Evolutionary conservation across 2,113 vertebrate genomes (phyloP).

Genomic region (Apaloderma vittatum): DNA sequence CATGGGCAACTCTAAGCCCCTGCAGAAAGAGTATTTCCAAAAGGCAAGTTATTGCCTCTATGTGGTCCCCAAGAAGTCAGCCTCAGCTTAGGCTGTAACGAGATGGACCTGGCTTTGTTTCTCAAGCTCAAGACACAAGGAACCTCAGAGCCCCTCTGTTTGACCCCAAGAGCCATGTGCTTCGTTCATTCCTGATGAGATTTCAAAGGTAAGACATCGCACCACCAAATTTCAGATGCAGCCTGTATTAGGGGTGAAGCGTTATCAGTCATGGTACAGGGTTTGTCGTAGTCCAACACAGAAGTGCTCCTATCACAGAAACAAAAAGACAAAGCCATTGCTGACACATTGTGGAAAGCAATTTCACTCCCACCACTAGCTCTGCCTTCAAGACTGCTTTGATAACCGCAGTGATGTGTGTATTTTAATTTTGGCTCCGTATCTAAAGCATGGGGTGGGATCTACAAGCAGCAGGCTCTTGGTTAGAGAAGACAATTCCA

Average conservation of each 20-base stretch:
- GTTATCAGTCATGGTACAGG: rapidly evolving
- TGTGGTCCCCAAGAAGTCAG: background rate
- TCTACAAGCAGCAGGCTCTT: background rate
- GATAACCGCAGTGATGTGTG: rapidly evolving
- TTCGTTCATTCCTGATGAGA: rapidly evolving
- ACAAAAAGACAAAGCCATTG: background rate
- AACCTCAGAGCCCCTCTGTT: background rate
- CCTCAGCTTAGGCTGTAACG: background rate
- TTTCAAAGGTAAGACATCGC: background rate
- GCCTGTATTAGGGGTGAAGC: background rate
- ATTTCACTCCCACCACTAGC: background rate
- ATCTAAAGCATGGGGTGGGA: background rate
- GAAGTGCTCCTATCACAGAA: rapidly evolving
- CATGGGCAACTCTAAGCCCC: background rate
- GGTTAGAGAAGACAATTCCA: background rate
- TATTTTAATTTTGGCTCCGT: background rate
- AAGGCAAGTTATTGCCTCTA: background rate
- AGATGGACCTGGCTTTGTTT: background rate
- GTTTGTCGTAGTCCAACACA: background rate
- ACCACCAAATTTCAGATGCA: rapidly evolving
- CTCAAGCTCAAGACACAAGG: background rate
- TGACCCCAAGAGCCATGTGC: rapidly evolving
- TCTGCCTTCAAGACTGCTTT: background rate
- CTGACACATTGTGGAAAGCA: background rate
- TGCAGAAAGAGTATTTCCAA: background rate